Base-by-base conservation (phyloP, 1,140 invertebrate species). In the Akabosia matsudoensis region DNA sequence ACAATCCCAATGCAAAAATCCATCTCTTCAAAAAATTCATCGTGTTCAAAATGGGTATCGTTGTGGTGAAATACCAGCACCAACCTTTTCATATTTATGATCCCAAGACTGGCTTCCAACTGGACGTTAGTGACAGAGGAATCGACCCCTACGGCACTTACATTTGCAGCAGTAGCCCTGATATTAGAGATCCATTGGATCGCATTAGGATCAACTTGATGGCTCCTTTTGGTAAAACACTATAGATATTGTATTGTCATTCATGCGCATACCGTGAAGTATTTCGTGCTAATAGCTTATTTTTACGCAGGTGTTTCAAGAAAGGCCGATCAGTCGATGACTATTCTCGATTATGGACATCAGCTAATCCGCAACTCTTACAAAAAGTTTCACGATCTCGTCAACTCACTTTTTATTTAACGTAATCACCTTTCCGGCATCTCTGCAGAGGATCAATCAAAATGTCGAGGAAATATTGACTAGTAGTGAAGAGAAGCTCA, bases 11-110 rank as follows among this genome's bases (percentile, higher is more conserved):
- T 14, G 76, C 72, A 26, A 70, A 70, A 74, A 73, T 77, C 3
- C 33, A 73, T 22, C 26, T 77, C 18, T 77, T 77, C 61, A 77
- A 77, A 61, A 77, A 74, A 33, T 72, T 52, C 1, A 74, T 33
- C 7, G 51, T 77, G 13, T 52, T 52, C 24, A 70, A 64, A 54
- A 70, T 77, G 73, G 76, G 76, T 26, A 33, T 77, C 3, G 72
- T 72, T 30, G 26, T 77, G 10, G 37, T 77, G 16, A 77, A 77
- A n/a, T 77, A 74, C 24, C 76, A 77, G 22, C 76, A 74, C 37
- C 76, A 77, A 28, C 76, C 76, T 1, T 77, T 77, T n/a, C 76
- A 77, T 33, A 37, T 77, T 67, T 77, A 64, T 54, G 76, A 77
- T 16, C 76, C 76, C 16, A 74, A 71, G 73, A 70, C 24, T 18